Base-by-base conservation (phyloP, 2,113 vertebrate species). In the Brachionichthys hirsutus region DNA sequence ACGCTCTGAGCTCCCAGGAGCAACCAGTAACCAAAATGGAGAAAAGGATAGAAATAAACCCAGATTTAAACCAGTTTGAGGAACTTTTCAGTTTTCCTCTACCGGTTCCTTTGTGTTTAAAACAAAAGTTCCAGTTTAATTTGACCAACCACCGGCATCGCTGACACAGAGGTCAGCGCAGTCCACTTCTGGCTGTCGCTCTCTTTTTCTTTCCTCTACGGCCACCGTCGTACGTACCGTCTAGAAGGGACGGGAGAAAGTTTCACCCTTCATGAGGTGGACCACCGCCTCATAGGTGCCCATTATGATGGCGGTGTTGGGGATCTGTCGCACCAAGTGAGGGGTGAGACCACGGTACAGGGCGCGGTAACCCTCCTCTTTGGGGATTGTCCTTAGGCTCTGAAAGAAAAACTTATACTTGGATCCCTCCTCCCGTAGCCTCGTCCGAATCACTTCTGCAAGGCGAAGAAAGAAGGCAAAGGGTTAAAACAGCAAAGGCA, bases 261-360 rank as follows among this genome's bases (percentile, higher is more conserved):
- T 50, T 93, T 98, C 98, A 92, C 95, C 94, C 44, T 94, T 94
- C 0, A 99, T 93, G 35, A 99, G 87, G 92, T 98, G 96, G 80
- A 99, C 97, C 74, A 98, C 95, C 77, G 98, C 62, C 92, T 99
- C 97, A 54, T 98, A 99, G 78, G 97, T 98, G 86, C 94, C 94
- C 96, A 99, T 98, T 94, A 97, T 95, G 82, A 99, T 99, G 80
- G 95, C 97, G 0, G 96, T 98, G 92, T 99, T 99, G 73, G 97
- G 97, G 80, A 99, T 99, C 89, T 99, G 97, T 77, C 97, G 94
- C 77, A 98, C 87, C 81, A 98, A 90, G 66, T 99, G 97, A 1
- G 95, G 98, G 47, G 94, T 95, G 82, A 99, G 92, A 70, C 97
- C 97, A 50, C 97, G 92, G 88, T 99, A 99, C 19, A 99, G 93